Conservation (phyloP, 2,797 vertebrate species). For the Vespertilio murinus region DNA sequence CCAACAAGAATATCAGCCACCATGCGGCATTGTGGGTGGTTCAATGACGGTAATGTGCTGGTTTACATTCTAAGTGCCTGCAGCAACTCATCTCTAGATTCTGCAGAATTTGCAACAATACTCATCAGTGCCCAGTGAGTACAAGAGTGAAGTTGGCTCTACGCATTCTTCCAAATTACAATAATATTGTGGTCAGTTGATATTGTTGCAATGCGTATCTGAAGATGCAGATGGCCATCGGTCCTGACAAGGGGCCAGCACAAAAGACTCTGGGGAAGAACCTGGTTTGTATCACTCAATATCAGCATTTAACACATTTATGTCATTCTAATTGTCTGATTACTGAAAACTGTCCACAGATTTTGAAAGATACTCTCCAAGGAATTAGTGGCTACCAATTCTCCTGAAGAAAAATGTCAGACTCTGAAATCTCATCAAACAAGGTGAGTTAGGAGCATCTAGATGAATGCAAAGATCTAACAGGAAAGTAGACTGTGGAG, state of each 20-base stretch:
- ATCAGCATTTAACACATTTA: not conserved
- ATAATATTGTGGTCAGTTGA: not conserved
- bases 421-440: conserved; percentile 8
- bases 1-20: not conserved
- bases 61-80: not conserved
- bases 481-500: not conserved
- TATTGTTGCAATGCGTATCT: not conserved
- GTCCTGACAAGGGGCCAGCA: not conserved
- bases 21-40: not conserved
- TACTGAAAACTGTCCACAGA: not conserved
- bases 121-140: not conserved
- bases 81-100: not conserved
- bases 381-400: not conserved
- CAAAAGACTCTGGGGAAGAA: not conserved
- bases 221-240: not conserved
- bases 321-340: not conserved
- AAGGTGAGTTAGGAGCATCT: not conserved
- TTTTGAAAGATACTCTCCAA: not conserved
- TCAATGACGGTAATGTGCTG: not conserved
- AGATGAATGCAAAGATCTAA: not conserved
- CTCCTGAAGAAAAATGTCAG: conserved; percentile 5
- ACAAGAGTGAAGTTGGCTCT: not conserved
- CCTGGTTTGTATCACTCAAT: not conserved
- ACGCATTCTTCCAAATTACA: not conserved
- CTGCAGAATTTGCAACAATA: not conserved